Conservation (phyloP, 2,113 vertebrate genomes). For the Cacatua alba region DNA sequence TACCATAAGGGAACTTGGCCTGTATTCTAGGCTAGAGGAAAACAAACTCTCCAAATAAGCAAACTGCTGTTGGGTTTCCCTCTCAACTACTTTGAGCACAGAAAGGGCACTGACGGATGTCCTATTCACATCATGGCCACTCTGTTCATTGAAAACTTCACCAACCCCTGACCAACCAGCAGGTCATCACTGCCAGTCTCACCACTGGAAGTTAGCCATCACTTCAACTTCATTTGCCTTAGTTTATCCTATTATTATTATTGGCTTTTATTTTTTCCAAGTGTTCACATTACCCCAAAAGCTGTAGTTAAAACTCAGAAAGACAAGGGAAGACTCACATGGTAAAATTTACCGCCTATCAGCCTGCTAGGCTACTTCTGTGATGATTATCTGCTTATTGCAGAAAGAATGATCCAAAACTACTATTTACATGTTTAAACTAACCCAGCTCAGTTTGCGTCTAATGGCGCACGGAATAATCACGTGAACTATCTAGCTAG, state of each 20-base stretch:
- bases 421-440: background rate
- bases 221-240: background rate
- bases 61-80: background rate
- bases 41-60: background rate
- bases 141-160: background rate
- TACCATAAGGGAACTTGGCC: background rate
- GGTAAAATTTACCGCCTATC: background rate
- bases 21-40: background rate
- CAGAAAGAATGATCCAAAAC: background rate
- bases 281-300: background rate
- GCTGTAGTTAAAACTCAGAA: background rate
- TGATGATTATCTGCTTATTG: background rate
- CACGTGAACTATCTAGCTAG: background rate
- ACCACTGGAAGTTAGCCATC: background rate
- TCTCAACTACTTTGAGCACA: background rate
- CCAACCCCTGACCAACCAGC: background rate
- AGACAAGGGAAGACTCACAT: accelerated
- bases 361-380: background rate
- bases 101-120: background rate
- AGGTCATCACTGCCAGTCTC: background rate
- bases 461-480: background rate
- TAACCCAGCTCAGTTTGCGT: background rate
- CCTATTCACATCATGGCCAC: accelerated
- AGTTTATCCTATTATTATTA: background rate
- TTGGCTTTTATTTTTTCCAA: background rate